A percentile compares a stretch with the other conserved stretches of the same genome.
These are phyloP conservation scores for Aphrocallistes beatrix DNA, from an alignment of 37 sponge, comb jelly and placozoan genomes.

Conservation along the genomic window DNA sequence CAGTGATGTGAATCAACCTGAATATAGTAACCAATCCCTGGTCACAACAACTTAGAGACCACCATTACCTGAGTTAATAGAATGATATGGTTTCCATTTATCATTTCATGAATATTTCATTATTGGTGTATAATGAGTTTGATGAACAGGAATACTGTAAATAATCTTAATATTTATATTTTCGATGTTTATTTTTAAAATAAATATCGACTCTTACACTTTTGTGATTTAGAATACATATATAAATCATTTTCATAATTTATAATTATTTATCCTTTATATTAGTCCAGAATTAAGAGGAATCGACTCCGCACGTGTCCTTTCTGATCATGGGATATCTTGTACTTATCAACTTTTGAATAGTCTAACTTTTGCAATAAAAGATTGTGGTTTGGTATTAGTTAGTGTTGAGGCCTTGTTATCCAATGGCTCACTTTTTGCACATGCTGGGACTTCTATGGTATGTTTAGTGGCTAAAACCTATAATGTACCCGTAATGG, in stretches of 20 bases:
- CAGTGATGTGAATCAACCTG: no score
- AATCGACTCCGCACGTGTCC: neutral
- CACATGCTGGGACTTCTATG: conserved; percentile 79
- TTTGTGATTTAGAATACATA: neutral
- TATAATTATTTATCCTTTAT: neutral
- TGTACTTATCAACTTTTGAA: neutral
- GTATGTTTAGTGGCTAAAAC: conserved; percentile 80
- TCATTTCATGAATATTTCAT: no score
- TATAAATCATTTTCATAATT: neutral
- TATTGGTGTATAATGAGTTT: no score
- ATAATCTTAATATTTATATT: no score
- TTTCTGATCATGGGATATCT: neutral
- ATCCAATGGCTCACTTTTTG: conserved; percentile 92
- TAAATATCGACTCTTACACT: no score
- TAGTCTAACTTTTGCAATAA: neutral
- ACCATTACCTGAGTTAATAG: no score
- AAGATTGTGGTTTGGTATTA: conserved; percentile 51
- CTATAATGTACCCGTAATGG: conserved; percentile 90
- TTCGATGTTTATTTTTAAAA: no score
- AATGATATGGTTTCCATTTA: no score
- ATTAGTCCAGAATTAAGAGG: neutral
- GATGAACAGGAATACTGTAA: no score
- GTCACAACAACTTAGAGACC: no score
- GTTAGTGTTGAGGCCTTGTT: conserved; percentile 82
- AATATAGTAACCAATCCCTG: no score